A percentile compares a stretch with the other conserved stretches of the same genome.
These are phyloP conservation scores for Pogonocichla stellata DNA, from an alignment of 2,113 vertebrate species.

Conservation along the genomic window DNA sequence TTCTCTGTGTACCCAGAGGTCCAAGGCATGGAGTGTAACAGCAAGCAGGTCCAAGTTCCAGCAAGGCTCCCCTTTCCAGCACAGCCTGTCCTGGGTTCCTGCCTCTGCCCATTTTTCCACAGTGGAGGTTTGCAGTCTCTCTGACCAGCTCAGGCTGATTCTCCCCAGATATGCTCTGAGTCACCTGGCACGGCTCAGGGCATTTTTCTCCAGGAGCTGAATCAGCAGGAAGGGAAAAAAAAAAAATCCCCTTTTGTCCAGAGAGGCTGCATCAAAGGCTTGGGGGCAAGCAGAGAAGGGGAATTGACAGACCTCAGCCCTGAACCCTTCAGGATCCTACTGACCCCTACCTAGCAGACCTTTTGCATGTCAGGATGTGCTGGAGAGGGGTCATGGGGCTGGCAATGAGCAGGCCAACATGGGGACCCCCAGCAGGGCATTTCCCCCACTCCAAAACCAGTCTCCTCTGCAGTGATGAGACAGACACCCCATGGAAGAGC, in stretches of 20 bases:
- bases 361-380: not conserved
- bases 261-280: not conserved
- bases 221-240: not conserved
- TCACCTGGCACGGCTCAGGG: constrained; percentile 7
- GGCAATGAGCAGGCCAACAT: not conserved
- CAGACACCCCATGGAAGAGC: not conserved
- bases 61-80: not conserved
- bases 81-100: not conserved
- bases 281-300: not conserved
- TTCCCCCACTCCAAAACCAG: not conserved
- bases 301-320: not conserved
- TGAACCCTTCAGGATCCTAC: not conserved
- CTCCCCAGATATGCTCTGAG: not conserved
- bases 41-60: not conserved
- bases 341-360: not conserved
- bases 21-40: not conserved
- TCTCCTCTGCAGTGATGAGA: not conserved
- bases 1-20: not conserved
- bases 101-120: not conserved
- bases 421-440: not conserved
- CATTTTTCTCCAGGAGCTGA: constrained; percentile 42
- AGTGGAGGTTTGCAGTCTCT: not conserved
- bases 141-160: not conserved
- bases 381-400: not conserved
- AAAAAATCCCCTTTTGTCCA: not conserved